These are phyloP conservation scores for Melanostoma mellinum DNA, from an alignment of 2,888 invertebrate genomes.

Conservation along the genomic window DNA sequence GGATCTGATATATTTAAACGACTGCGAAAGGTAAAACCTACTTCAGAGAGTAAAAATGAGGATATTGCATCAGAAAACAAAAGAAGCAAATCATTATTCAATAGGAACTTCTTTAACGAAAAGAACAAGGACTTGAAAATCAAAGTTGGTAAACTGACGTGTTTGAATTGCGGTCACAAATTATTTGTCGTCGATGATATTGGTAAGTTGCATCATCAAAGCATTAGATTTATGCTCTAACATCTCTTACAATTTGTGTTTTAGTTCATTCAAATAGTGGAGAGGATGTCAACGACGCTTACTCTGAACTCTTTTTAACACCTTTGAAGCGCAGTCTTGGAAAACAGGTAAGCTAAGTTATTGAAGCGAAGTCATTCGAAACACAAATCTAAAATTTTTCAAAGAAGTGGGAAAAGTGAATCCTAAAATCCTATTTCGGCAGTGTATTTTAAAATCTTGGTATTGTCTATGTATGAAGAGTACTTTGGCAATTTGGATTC, in stretches of 20 bases:
- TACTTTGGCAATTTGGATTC: too few relatives aligned
- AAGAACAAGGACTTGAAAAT: conserved; percentile 58
- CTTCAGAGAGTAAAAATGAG: conserved; percentile 18
- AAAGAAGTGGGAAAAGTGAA: too few relatives aligned
- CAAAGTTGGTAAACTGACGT: conserved; percentile 64
- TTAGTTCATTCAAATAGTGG: conserved; percentile 48
- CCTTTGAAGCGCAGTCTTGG: conserved; percentile 49
- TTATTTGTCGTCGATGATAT: conserved; percentile 66
- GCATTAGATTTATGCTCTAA: neutral
- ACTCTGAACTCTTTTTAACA: conserved; percentile 50
- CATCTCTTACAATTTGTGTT: neutral
- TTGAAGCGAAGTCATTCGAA: neutral
- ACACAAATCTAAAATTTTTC: neutral
- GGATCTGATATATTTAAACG: conserved; percentile 65
- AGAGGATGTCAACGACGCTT: conserved; percentile 45
- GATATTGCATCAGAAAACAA: neutral
- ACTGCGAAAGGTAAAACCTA: conserved; percentile 26
- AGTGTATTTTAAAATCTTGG: too few relatives aligned
- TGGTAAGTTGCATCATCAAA: conserved; percentile 28
- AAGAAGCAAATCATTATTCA: neutral
- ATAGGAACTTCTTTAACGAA: conserved; percentile 12
- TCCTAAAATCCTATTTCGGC: too few relatives aligned
- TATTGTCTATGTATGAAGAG: too few relatives aligned
- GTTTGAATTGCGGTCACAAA: conserved; percentile 62
- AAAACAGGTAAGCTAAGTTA: conserved; percentile 39